Evolutionary conservation across 1,140 invertebrate genomes (phyloP).

Genomic region (Lerema accius): DNA sequence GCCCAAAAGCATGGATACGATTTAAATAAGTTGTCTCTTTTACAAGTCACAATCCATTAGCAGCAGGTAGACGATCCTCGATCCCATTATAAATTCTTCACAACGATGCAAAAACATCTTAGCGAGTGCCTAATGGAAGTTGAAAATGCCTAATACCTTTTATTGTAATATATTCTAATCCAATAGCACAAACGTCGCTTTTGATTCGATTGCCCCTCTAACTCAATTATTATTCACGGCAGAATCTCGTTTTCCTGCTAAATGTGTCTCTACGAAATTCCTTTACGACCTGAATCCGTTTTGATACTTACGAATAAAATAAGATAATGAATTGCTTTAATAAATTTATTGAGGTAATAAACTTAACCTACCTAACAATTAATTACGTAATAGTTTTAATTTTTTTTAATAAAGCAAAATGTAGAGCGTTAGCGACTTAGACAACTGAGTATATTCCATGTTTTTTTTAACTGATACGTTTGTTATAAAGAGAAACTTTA

Average conservation of each 20-base stretch:
- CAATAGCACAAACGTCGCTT: not conserved
- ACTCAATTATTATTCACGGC: conserved; percentile 9
- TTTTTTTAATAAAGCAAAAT: too few species aligned
- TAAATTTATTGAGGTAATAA: not conserved
- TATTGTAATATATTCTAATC: conserved; percentile 50
- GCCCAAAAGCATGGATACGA: not conserved
- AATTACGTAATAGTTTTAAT: too few species aligned
- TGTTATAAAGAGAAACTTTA: too few species aligned
- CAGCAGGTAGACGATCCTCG: conserved; percentile 56
- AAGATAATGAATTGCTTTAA: not conserved
- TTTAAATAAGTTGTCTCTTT: conserved; percentile 5
- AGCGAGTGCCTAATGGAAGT: conserved; percentile 26
- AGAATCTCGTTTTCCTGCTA: conserved; percentile 9
- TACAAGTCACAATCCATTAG: conserved; percentile 39
- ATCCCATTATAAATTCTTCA: conserved; percentile 62
- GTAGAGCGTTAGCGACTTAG: too few species aligned
- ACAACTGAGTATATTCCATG: too few species aligned
- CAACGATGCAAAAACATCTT: conserved; percentile 46
- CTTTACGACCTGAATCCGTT: not conserved
- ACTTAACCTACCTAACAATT: too few species aligned
- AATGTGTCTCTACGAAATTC: not conserved
- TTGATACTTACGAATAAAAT: not conserved
- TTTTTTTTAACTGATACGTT: too few species aligned
- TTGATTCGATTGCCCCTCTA: conserved; percentile 1
- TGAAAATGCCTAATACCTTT: conserved; percentile 44